Percentiles rank a stretch among this genome's conserved stretches.
phyloP scores from a whole-genome alignment of 2,888 invertebrate genomes.

The Patella caerulea region DNA sequence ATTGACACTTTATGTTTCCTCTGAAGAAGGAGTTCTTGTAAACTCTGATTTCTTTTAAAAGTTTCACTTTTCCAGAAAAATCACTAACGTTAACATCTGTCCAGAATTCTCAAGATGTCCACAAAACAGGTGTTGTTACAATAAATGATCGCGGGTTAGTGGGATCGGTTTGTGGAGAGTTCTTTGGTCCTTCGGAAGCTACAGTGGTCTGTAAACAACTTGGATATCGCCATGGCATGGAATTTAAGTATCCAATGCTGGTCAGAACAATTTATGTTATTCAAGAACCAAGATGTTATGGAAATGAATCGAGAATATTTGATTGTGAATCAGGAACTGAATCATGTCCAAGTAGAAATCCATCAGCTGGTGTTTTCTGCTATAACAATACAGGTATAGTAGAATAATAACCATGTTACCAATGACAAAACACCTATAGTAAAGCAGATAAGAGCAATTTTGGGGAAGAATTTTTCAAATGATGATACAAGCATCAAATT shows the following conservation, averaged over 20 bases:
- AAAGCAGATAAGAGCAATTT: too few species aligned
- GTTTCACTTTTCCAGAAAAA: too few species aligned
- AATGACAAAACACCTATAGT: too few species aligned
- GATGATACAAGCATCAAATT: too few species aligned
- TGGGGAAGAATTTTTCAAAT: too few species aligned
- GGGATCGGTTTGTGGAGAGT: background rate
- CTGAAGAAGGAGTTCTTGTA: too few species aligned
- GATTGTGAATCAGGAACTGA: background rate
- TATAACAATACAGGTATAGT: background rate
- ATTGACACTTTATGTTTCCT: too few species aligned
- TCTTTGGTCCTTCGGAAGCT: background rate
- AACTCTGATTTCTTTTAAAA: too few species aligned
- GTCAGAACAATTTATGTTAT: background rate
- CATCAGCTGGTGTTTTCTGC: background rate
- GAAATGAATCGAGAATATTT: background rate
- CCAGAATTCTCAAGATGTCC: too few species aligned
- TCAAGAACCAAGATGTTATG: background rate
- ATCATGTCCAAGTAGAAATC: background rate
- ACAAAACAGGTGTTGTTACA: background rate
- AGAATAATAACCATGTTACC: too few species aligned
- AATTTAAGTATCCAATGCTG: background rate
- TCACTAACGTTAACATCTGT: too few species aligned
- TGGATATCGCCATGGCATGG: background rate
- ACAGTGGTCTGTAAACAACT: background rate
- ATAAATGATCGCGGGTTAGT: background rate